Evolutionary conservation across 2,888 invertebrate species (phyloP), one percentile per base, ranked within the genome.

Genomic region (Zygogramma bicolorata): DNA sequence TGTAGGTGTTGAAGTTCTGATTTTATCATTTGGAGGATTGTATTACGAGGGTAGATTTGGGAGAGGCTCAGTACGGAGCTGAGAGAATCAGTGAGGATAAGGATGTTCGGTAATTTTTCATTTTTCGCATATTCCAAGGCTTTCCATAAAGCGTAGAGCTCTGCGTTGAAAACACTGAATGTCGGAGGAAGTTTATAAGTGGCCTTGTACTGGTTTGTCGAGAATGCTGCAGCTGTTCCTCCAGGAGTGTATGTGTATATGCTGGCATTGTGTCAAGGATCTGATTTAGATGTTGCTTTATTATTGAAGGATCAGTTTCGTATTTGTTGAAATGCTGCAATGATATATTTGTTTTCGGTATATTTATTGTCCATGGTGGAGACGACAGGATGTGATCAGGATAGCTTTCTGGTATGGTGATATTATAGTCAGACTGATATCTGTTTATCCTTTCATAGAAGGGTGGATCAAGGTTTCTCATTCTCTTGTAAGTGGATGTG

Each of bases 1-100:
- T 27, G 57, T 2, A 57, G 57, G 27, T 58, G 58, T 58, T 27
- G 27, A 7, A 58, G 58, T 58, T 58, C 58, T 58, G n/a, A 13
- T 31, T 58, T 29, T 58, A 58, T 58, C 58, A 29, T 58, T 58
- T 8, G 58, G n/a, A 58, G 58, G 58, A 27, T 58, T 27, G 58
- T n/a, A 58, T 58, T 58, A n/a, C 27, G 58, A 29, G 58, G 58
- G 29, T 58, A 29, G 29, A 58, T 58, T 58, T 58, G 58, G 29
- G 58, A 58, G n/a, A 58, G 58, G 58, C 29, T 58, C 31, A 58
- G 18, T 57, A 57, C 22, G 57, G 57, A 57, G 57, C 57, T 57
- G 57, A 8, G 27, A 57, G 42, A 42, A n/a, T 42, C 42, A 42
- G 42, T 18, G 15, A 42, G 42, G 42, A 42, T 42, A 42, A 42